phyloP scores from a whole-genome alignment of 2,113 vertebrate species.

The Furnarius figulus region DNA sequence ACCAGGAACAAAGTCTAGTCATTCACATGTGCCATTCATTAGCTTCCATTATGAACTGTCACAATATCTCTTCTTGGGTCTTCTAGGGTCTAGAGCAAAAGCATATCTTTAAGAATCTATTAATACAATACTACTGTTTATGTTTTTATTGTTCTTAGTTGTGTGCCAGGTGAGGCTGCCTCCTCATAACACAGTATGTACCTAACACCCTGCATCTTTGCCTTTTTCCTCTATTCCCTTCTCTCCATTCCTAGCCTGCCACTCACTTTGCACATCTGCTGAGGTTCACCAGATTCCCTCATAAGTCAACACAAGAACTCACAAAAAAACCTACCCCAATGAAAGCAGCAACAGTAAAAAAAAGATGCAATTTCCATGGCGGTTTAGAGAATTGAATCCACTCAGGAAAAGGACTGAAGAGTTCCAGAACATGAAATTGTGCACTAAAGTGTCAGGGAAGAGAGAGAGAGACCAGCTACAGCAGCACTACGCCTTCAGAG shows the following conservation, averaged over 20 bases:
- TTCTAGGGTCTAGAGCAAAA: not conserved
- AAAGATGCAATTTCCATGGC: not conserved
- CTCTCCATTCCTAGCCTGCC: not conserved
- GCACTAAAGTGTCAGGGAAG: not conserved
- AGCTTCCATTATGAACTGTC: not conserved
- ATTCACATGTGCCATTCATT: accelerated
- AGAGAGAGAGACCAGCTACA: not conserved
- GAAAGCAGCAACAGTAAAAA: not conserved
- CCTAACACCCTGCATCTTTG: not conserved
- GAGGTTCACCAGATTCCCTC: not conserved
- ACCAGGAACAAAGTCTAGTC: not conserved
- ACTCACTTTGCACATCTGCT: not conserved
- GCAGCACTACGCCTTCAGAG: not conserved
- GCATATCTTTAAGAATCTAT: not conserved
- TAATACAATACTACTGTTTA: not conserved
- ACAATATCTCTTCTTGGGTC: not conserved
- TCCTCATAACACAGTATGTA: not conserved
- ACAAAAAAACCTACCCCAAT: not conserved
- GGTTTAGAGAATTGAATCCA: not conserved
- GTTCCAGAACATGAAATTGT: not conserved
- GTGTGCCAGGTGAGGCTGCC: not conserved
- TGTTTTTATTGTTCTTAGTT: not conserved
- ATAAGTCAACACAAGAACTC: not conserved
- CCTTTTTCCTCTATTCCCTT: not conserved
- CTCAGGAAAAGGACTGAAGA: not conserved